Conservation (phyloP, 2,797 vertebrate species). For the Liasis olivaceus region DNA sequence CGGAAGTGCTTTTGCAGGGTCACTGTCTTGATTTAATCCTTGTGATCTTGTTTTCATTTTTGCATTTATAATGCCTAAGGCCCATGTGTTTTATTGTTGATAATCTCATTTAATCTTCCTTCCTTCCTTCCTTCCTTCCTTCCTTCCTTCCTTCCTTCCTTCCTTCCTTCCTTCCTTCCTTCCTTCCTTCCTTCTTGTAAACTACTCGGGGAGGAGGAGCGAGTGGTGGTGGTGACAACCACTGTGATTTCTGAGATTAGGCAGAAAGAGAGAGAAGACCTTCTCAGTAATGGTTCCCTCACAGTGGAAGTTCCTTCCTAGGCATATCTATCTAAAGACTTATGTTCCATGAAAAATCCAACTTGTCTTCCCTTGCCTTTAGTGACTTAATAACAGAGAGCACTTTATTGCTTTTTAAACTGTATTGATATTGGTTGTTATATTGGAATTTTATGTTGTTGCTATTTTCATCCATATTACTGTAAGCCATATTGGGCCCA, state of each 20-base stretch:
- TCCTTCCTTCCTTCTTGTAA: too few species aligned
- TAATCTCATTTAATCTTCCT: too few species aligned
- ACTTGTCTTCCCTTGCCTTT: background rate
- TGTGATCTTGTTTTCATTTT: too few species aligned
- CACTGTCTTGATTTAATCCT: background rate
- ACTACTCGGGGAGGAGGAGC: too few species aligned
- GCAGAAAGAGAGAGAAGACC: background rate
- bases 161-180: too few species aligned
- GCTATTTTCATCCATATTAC: background rate
- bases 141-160: too few species aligned
- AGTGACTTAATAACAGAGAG: background rate
- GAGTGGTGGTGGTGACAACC: too few species aligned
- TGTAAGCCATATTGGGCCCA: background rate
- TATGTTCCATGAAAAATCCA: background rate
- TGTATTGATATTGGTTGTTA: background rate
- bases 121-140: too few species aligned
- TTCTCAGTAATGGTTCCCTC: background rate
- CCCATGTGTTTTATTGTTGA: too few species aligned
- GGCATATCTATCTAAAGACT: background rate
- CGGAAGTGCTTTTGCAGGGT: background rate
- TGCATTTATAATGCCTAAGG: too few species aligned
- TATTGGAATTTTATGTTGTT: background rate
- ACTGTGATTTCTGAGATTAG: background rate
- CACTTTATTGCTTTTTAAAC: background rate
- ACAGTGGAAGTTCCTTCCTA: background rate